Percentiles rank a stretch among this genome's conserved stretches.
Evolutionary conservation across 1,140 invertebrate genomes (phyloP).

Genomic region (Zophobas morio): DNA sequence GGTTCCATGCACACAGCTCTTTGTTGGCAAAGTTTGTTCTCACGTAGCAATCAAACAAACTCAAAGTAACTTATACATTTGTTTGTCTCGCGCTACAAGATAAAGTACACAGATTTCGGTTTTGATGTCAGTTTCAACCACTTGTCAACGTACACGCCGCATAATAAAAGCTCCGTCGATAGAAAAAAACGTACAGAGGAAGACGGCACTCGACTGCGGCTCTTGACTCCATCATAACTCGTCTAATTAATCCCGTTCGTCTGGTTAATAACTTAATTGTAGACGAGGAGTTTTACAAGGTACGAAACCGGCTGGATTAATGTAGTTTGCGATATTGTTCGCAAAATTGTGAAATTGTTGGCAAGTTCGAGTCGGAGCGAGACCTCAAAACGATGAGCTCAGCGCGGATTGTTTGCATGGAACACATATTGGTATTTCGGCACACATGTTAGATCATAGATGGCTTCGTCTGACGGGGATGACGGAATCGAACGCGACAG

Average conservation of each 20-base stretch:
- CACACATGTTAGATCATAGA: not conserved
- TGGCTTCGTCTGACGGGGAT: no score
- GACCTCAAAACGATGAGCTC: not conserved
- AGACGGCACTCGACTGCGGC: not conserved
- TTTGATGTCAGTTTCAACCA: constrained; percentile 1
- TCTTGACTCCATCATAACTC: not conserved
- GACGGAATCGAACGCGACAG: not conserved
- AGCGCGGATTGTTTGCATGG: not conserved
- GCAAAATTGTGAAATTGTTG: not conserved
- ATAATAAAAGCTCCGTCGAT: not conserved
- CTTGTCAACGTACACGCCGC: not conserved
- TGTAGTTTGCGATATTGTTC: not conserved
- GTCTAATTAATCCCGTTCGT: not conserved
- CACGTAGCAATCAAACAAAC: constrained; percentile 42
- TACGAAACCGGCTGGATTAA: not conserved
- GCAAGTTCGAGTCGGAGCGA: not conserved
- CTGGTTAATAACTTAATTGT: not conserved
- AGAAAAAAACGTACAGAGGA: not conserved
- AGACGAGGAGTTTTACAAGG: not conserved
- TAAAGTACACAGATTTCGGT: constrained; percentile 37
- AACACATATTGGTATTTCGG: not conserved
- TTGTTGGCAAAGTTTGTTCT: constrained; percentile 41
- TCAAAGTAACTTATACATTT: constrained; percentile 32
- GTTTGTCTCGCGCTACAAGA: constrained; percentile 27
- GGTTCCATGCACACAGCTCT: constrained; percentile 39